Conservation (phyloP, 1,140 invertebrate genomes). For the Stenopsyche tienmushanensis region DNA sequence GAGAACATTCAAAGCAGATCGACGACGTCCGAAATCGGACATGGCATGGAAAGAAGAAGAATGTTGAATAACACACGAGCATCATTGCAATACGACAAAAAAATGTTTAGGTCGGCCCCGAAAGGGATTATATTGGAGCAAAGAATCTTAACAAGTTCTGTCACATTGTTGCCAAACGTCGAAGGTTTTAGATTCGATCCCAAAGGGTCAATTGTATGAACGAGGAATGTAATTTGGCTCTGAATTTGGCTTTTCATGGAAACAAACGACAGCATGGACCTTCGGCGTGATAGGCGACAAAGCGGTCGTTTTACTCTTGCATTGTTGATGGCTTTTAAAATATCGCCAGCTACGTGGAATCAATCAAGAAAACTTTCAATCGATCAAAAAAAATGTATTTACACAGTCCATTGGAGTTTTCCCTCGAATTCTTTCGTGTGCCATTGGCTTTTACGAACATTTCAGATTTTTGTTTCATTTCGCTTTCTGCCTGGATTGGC, state of each 20-base stretch:
- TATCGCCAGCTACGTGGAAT: neutral
- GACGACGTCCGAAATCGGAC: too few relatives aligned
- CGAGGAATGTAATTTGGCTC: too few relatives aligned
- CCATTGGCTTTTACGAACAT: neutral
- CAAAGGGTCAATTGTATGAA: too few relatives aligned
- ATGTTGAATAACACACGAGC: conserved; percentile 6
- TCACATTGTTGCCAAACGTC: too few relatives aligned
- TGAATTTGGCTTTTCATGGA: too few relatives aligned
- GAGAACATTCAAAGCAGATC: too few relatives aligned
- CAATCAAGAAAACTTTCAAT: conserved; percentile 17
- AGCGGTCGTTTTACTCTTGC: neutral
- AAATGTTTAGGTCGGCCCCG: too few relatives aligned
- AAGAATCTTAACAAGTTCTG: too few relatives aligned
- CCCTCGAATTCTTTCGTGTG: neutral
- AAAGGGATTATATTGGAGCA: too few relatives aligned
- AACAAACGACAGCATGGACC: neutral
- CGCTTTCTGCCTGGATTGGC: neutral
- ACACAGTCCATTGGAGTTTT: neutral
- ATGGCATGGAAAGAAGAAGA: too few relatives aligned
- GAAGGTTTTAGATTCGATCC: too few relatives aligned
- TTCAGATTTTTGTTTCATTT: neutral
- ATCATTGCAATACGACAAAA: too few relatives aligned
- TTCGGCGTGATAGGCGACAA: neutral
- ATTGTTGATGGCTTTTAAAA: neutral
- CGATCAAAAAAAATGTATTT: neutral